phyloP scores from a whole-genome alignment of 2,797 vertebrate species.

The Characodon lateralis region DNA sequence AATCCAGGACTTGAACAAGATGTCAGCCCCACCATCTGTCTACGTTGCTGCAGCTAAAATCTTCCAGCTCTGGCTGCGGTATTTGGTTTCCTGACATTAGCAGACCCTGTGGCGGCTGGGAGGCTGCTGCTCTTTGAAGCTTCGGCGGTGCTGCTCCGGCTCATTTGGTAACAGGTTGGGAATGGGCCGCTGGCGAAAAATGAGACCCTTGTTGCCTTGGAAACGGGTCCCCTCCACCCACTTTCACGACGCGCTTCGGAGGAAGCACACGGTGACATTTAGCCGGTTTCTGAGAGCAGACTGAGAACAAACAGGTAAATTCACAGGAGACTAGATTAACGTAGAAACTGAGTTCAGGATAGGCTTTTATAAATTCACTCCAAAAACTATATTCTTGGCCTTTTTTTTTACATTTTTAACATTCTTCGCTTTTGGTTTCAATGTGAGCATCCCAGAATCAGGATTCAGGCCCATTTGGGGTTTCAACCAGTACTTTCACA shows the following conservation, averaged over 20 bases:
- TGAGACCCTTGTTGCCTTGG: constrained; percentile 88
- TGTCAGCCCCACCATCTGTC: constrained; percentile 40
- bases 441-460: constrained; percentile 14
- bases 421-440: constrained; percentile 13
- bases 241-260: constrained; percentile 71
- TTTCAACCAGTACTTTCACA: constrained; percentile 22
- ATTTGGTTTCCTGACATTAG: constrained; percentile 90
- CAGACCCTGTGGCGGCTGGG: constrained; percentile 81
- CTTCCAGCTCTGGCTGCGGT: constrained; percentile 65
- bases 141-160: constrained; percentile 68
- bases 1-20: constrained; percentile 34
- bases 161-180: constrained; percentile 98
- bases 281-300: constrained; percentile 44
- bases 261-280: constrained; percentile 80
- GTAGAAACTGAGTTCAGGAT: neutral
- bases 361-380: neutral
- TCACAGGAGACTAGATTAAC: constrained; percentile 17
- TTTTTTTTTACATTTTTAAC: neutral
- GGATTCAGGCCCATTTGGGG: constrained; percentile 15
- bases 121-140: constrained; percentile 84
- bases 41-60: constrained; percentile 52
- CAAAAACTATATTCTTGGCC: neutral
- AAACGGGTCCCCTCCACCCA: constrained; percentile 81
- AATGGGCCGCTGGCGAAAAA: constrained; percentile 91
- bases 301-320: constrained; percentile 36